A percentile compares a stretch with the other conserved stretches of the same genome.
phyloP scores from a whole-genome alignment of 2,113 vertebrate species.

The Paramisgurnus dabryanus region DNA sequence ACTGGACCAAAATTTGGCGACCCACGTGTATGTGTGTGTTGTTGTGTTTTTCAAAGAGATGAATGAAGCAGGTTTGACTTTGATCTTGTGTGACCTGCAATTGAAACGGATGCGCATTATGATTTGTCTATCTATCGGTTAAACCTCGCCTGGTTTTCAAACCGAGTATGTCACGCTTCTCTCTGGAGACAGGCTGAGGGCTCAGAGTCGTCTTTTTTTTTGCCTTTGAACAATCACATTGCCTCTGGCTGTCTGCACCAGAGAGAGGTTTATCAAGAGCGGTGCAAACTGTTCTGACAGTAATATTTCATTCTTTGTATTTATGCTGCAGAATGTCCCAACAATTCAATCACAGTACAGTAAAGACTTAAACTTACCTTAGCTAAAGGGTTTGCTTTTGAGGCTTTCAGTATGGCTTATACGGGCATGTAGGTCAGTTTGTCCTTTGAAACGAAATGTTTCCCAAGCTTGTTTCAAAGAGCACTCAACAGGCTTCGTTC shows the following conservation, averaged over 20 bases:
- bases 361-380: slow-evolving; percentile 23
- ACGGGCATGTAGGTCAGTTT: slow-evolving; percentile 13
- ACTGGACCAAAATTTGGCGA: slow-evolving; percentile 32
- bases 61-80: slow-evolving; percentile 37
- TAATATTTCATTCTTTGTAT: slow-evolving; percentile 41
- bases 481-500: neutral
- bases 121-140: slow-evolving; percentile 48
- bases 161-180: slow-evolving; percentile 37
- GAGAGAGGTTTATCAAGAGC: slow-evolving; percentile 44
- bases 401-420: neutral
- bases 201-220: slow-evolving; percentile 41
- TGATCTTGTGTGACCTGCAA: slow-evolving; percentile 49
- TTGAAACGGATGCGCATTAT: slow-evolving; percentile 44
- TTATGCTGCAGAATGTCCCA: slow-evolving; percentile 2
- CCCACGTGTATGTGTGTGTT: neutral
- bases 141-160: slow-evolving; percentile 36
- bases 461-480: neutral
- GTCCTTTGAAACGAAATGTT: slow-evolving; percentile 26
- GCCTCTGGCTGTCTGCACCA: slow-evolving; percentile 42
- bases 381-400: slow-evolving; percentile 9
- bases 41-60: slow-evolving; percentile 30
- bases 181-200: slow-evolving; percentile 42
- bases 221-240: slow-evolving; percentile 50
- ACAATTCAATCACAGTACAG: slow-evolving; percentile 25
- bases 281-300: slow-evolving; percentile 38